Conservation (phyloP, 2,888 invertebrate genomes). For the Nymphalis c-album region DNA sequence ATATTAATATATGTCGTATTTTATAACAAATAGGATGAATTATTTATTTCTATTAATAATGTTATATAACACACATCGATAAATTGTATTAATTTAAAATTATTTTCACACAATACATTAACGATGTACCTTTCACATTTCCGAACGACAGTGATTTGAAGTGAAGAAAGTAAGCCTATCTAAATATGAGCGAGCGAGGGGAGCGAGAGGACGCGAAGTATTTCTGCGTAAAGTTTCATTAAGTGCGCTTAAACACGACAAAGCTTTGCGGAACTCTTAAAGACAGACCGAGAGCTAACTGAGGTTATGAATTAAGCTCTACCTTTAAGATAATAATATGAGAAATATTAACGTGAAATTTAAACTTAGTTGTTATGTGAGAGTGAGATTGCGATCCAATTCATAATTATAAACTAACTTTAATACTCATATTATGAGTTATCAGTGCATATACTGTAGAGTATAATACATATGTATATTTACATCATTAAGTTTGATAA, state of each 20-base stretch:
- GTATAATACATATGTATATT: too few relatives aligned
- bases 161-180: slow-evolving; percentile 53
- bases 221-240: slow-evolving; percentile 62
- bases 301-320: slow-evolving; percentile 44
- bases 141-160: slow-evolving; percentile 54
- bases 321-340: slow-evolving; percentile 25
- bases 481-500: too few relatives aligned
- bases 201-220: slow-evolving; percentile 46
- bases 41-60: too few relatives aligned
- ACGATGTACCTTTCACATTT: slow-evolving; percentile 42
- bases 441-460: too few relatives aligned
- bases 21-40: too few relatives aligned
- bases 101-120: background rate
- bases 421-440: too few relatives aligned
- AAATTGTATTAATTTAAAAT: background rate
- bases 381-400: too few relatives aligned
- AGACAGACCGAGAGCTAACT: slow-evolving; percentile 40
- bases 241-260: slow-evolving; percentile 62
- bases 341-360: slow-evolving; percentile 12
- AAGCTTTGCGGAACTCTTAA: slow-evolving; percentile 51
- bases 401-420: too few relatives aligned
- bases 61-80: too few relatives aligned
- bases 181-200: slow-evolving; percentile 51
- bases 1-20: too few relatives aligned
- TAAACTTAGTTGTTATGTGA: slow-evolving; percentile 1